Evolutionary conservation across 2,888 invertebrate species (phyloP).

Genomic region (Cynaeus angustus): DNA sequence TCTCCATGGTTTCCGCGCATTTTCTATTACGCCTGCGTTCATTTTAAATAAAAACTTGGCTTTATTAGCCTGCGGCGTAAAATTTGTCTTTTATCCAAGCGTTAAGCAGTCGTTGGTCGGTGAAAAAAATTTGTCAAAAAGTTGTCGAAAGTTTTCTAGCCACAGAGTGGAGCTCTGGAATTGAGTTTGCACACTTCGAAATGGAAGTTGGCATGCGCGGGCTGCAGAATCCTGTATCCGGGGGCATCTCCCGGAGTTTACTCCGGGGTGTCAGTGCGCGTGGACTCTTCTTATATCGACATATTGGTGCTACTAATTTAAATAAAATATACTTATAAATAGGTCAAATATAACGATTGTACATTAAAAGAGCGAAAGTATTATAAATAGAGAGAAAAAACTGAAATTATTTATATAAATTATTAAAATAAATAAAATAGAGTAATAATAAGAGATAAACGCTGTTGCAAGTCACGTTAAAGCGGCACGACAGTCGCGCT

Average conservation of each 20-base stretch:
- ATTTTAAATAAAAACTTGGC: slow-evolving; percentile 4
- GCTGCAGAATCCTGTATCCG: slow-evolving; percentile 65
- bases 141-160: slow-evolving; percentile 33
- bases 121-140: slow-evolving; percentile 28
- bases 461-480: slow-evolving; percentile 28
- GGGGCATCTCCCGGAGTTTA: slow-evolving; percentile 65
- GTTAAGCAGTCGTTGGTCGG: too few species aligned
- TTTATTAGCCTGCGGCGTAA: not conserved
- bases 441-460: slow-evolving; percentile 23
- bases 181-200: slow-evolving; percentile 30
- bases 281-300: slow-evolving; percentile 63
- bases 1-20: not conserved
- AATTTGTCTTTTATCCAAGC: not conserved
- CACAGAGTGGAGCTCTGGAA: slow-evolving; percentile 18
- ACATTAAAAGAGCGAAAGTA: slow-evolving; percentile 31
- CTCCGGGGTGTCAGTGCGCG: slow-evolving; percentile 61
- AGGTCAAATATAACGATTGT: slow-evolving; percentile 41
- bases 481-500: slow-evolving; percentile 33
- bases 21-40: not conserved
- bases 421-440: slow-evolving; percentile 40
- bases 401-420: slow-evolving; percentile 40
- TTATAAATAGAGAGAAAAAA: slow-evolving; percentile 44
- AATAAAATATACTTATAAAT: slow-evolving; percentile 48
- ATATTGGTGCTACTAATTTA: slow-evolving; percentile 64
- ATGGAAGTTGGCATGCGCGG: slow-evolving; percentile 58